Evolutionary conservation across 1,140 invertebrate genomes (phyloP), one percentile per base, ranked within the genome.

Genomic region (Drosophila nigrodunni): DNA sequence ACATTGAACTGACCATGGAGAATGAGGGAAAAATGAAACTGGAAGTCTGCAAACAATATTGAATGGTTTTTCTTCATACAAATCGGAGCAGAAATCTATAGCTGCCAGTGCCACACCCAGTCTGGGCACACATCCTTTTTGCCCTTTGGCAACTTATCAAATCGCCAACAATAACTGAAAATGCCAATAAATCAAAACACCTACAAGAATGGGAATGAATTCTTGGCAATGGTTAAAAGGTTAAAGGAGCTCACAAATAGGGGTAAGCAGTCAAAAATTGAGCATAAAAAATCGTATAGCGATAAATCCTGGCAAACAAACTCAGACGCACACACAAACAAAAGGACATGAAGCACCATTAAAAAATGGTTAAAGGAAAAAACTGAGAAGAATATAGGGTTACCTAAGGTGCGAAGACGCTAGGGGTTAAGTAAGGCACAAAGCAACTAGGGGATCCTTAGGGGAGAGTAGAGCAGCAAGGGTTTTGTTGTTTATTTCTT

Each of bases 131-230:
- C 54, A 75, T 71, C 60, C 72, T 49, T 66, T 69, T 43, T 58
- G 18, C 43, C 50, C 57, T 77, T 72, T 77, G 68, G 67, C 74
- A 79, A 79, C 74, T 79, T 76, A 79, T 77, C 74, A 73, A 79
- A 79, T 79, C 68, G 77, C 77, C 72, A 77, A 79, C 74, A 76
- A 79, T 73, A 54, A 67, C 41, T 34, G 34, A 75, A 79, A 77
- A 79, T 77, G 77, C 77, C 77, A 79, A 79, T 79, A 79, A 79
- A 79, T 79, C 77, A 79, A 79, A 79, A 79, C 77, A 79, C 77
- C 77, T 79, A 79, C 77, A 77, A 77, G 74, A 78, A 59, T 30
- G 62, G 57, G 54, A 72, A 44, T 66, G 54, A 72, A 44, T 66
- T 58, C 71, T 60, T 59, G 39, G 70, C 61, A 64, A 46, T 60